Conservation (phyloP, 2,797 vertebrate genomes). For the Rhinogobio ventralis region DNA sequence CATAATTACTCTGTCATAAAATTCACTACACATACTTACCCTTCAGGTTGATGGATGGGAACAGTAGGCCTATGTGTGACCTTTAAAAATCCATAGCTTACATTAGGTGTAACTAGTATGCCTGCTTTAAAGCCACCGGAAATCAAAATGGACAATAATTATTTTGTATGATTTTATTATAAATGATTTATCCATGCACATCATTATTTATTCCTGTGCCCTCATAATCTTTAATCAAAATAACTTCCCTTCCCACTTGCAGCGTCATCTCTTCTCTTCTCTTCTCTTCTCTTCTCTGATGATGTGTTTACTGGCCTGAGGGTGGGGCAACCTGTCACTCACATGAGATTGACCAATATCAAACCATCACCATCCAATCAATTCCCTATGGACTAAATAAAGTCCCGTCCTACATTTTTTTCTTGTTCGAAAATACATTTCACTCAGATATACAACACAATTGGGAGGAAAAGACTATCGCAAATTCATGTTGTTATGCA, state of each 20-base stretch:
- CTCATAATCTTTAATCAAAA: not conserved
- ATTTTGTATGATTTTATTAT: not conserved
- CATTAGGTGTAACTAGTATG: not conserved
- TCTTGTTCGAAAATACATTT: not conserved
- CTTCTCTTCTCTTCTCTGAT: no score
- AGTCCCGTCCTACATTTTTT: not conserved
- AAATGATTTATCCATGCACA: not conserved
- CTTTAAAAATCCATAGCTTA: constrained; percentile 18
- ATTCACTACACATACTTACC: constrained; percentile 12
- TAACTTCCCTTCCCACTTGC: not conserved
- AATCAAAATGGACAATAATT: not conserved
- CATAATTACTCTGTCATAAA: not conserved
- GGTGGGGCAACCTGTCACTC: not conserved
- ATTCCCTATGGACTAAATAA: not conserved
- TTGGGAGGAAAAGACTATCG: no score
- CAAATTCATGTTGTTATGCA: not conserved
- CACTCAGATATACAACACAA: no score
- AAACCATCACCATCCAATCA: not conserved
- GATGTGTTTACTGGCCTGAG: no score
- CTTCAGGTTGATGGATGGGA: constrained; percentile 30
- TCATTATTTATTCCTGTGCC: not conserved
- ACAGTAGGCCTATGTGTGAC: not conserved
- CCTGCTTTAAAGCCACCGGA: not conserved
- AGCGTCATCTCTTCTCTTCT: not conserved
- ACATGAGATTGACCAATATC: not conserved